phyloP scores from a whole-genome alignment of 1,140 invertebrate species.

The Trichoplusia ni region DNA sequence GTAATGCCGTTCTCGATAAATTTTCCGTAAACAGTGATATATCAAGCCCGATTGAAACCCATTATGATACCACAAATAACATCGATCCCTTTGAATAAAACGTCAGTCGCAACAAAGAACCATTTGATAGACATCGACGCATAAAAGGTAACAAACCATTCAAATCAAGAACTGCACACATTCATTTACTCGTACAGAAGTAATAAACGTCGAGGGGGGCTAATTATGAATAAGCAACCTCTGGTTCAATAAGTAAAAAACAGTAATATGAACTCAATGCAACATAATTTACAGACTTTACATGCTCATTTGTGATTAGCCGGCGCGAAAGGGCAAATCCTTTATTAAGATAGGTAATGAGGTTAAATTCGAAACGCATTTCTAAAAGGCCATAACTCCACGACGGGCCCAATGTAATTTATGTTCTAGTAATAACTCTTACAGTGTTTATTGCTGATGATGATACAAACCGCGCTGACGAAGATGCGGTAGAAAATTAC shows the following conservation, averaged over 20 bases:
- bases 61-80: conserved; percentile 25
- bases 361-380: conserved; percentile 69
- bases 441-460: conserved; percentile 57
- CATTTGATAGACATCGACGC: conserved; percentile 49
- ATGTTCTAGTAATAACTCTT: conserved; percentile 55
- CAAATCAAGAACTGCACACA: conserved; percentile 64
- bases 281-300: conserved; percentile 81
- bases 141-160: conserved; percentile 50
- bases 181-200: conserved; percentile 74
- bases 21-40: conserved; percentile 25
- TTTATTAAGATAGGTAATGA: conserved; percentile 82
- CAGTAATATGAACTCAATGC: conserved; percentile 76
- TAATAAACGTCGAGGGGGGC: conserved; percentile 78
- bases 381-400: conserved; percentile 50
- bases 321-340: conserved; percentile 81
- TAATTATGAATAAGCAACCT: conserved; percentile 80
- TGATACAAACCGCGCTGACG: conserved; percentile 63
- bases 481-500: conserved; percentile 78
- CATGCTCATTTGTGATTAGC: conserved; percentile 81
- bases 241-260: conserved; percentile 72
- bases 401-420: conserved; percentile 48
- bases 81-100: conserved; percentile 32
- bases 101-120: conserved; percentile 36
- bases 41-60: conserved; percentile 23
- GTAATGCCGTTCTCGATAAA: not conserved